phyloP scores from a whole-genome alignment of 2,888 invertebrate genomes.

The Tortricodes alternella region DNA sequence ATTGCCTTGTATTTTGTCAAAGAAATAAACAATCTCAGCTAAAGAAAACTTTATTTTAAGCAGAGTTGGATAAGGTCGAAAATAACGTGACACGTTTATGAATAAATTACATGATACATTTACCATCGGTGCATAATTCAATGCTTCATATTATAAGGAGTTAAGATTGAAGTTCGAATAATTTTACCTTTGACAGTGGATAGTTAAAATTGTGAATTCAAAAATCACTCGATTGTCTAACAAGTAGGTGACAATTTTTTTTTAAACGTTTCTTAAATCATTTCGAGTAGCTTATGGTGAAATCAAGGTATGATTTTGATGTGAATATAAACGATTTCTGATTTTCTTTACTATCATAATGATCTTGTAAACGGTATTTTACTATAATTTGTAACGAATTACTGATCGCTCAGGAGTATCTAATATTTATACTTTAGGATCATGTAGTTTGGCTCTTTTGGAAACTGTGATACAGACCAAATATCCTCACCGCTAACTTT shows the following conservation, averaged over 20 bases:
- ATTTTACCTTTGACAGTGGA: background rate
- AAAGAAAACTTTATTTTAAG: conserved; percentile 12
- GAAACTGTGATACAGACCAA: too few relatives aligned
- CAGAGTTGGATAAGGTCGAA: background rate
- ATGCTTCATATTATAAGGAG: background rate
- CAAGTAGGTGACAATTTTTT: conserved; percentile 76
- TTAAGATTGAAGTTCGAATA: background rate
- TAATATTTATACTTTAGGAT: too few relatives aligned
- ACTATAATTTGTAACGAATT: background rate
- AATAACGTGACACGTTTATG: conserved; percentile 11
- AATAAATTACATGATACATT: conserved; percentile 6
- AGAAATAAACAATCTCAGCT: conserved; percentile 15
- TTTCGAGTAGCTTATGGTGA: conserved; percentile 77
- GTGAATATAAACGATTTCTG: conserved; percentile 68
- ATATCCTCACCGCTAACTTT: too few relatives aligned
- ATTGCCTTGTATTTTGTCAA: background rate
- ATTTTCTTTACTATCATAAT: conserved; percentile 44
- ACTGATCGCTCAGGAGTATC: background rate
- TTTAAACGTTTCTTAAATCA: conserved; percentile 56
- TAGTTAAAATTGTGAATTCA: conserved; percentile 30
- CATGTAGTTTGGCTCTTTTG: too few relatives aligned
- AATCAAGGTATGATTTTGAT: conserved; percentile 60
- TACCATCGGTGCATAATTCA: background rate
- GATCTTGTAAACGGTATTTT: conserved; percentile 10
- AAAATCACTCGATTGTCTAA: conserved; percentile 72